phyloP scores from a whole-genome alignment of 2,888 invertebrate genomes.

The Adela reaumurella region DNA sequence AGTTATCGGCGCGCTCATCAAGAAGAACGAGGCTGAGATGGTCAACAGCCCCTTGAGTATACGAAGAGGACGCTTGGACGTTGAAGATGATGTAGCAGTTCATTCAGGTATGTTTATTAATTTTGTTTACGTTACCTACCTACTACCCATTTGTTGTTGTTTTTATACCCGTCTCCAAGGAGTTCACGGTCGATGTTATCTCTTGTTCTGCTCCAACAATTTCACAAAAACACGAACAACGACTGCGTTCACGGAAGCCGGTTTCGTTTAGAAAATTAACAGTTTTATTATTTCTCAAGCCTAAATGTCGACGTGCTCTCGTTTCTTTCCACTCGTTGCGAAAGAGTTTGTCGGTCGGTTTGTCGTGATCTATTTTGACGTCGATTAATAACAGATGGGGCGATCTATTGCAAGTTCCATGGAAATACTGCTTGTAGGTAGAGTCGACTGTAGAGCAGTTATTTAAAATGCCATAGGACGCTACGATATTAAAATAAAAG shows the following conservation, averaged over 20 bases:
- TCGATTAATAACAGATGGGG: too few relatives aligned
- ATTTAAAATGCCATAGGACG: too few relatives aligned
- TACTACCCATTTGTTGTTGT: not conserved
- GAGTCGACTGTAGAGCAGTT: too few relatives aligned
- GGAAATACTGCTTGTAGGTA: too few relatives aligned
- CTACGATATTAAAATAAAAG: too few relatives aligned
- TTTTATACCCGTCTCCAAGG: too few relatives aligned
- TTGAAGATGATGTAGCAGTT: slow-evolving; percentile 66
- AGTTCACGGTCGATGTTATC: not conserved
- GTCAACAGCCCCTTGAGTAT: slow-evolving; percentile 44
- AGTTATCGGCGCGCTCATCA: slow-evolving; percentile 45
- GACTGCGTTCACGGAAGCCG: not conserved
- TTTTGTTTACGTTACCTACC: not conserved
- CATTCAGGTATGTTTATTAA: slow-evolving; percentile 62
- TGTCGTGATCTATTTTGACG: too few relatives aligned
- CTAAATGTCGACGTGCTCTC: not conserved
- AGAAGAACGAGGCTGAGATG: slow-evolving; percentile 38
- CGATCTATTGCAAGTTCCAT: too few relatives aligned
- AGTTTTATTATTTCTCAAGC: not conserved
- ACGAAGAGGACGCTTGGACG: slow-evolving; percentile 48
- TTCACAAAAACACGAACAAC: not conserved
- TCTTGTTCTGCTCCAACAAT: not conserved
- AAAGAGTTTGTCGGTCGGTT: not conserved
- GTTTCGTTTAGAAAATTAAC: not conserved
- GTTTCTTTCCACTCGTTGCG: not conserved